Base-by-base conservation (phyloP, 1,140 invertebrate genomes). In the Cydia strobilella region DNA sequence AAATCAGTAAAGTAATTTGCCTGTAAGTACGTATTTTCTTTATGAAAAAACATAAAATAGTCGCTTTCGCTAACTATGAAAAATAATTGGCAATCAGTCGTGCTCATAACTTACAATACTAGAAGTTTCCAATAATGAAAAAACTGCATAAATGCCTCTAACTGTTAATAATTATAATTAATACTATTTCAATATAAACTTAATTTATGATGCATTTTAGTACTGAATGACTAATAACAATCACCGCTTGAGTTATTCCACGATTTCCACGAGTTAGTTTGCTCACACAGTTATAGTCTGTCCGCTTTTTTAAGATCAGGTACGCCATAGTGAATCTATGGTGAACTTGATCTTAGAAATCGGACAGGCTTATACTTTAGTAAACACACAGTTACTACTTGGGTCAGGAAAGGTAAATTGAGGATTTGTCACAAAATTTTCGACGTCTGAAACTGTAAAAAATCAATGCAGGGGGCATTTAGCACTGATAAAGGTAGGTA, bases 81-180 rank as follows among this genome's bases (percentile, higher is more conserved):
- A 54, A 54, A 54, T 54, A 54, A 54, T 54, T 54, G 51, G 51
- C 51, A 54, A 54, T 54, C 51, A 48, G 35, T 39, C 15, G 15
- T 15, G 45, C 45, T 48, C 15, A 48, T 54, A 18, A 18, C n/a
- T n/a, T 18, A 9, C 15, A n/a, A 51, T 51, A 51, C n/a, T 54
- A 4, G 1, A 18, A 54, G n/a, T 54, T 54, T 54, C 51, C 5
- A 54, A 54, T 54, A 54, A 18, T 54, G 5, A 51, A 54, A 54
- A 54, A 54, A 45, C n/a, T 18, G 7, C 51, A 54, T 54, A 1
- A 54, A 18, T 48, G n/a, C 1, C 15, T 5, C 4, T 54, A 54
- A 54, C 54, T 59, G 54, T 59, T 23, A 23, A 59, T 23, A 23
- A 59, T 23, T 59, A 23, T 59, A 9, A 5, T 20, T 20, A 42